Evolutionary conservation across 2,888 invertebrate genomes (phyloP).

Genomic region (Ectemnius lituratus): DNA sequence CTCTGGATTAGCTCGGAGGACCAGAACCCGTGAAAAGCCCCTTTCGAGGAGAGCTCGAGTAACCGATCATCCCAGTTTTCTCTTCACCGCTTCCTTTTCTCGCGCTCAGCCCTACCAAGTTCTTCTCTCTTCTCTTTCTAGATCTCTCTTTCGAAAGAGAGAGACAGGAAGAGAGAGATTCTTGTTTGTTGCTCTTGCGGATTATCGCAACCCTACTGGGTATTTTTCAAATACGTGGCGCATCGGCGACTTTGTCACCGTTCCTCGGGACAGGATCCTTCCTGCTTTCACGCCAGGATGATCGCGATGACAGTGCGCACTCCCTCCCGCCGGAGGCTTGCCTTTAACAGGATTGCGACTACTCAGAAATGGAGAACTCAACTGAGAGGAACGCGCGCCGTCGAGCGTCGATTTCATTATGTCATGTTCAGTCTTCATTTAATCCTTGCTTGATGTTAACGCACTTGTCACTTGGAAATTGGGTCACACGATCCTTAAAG

Average conservation of each 20-base stretch:
- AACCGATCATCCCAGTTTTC: slow-evolving; percentile 38
- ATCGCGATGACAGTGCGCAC: slow-evolving; percentile 31
- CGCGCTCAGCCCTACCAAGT: neutral
- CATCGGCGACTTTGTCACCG: slow-evolving; percentile 46
- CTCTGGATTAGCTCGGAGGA: slow-evolving; percentile 52
- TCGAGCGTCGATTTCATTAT: neutral
- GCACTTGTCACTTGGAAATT: no score
- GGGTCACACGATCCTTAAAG: no score
- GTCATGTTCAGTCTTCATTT: neutral
- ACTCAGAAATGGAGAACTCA: slow-evolving; percentile 1
- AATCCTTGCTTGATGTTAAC: no score
- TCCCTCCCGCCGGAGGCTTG: slow-evolving; percentile 7
- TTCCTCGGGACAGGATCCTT: slow-evolving; percentile 19
- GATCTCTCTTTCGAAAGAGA: no score
- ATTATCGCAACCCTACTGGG: slow-evolving; percentile 38
- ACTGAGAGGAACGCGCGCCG: neutral
- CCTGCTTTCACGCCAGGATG: slow-evolving; percentile 38
- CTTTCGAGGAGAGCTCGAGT: slow-evolving; percentile 41
- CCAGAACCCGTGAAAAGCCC: slow-evolving; percentile 55
- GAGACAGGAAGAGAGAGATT: slow-evolving; percentile 32
- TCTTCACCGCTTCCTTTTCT: slow-evolving; percentile 25
- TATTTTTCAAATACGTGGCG: slow-evolving; percentile 14
- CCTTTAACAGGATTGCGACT: slow-evolving; percentile 9
- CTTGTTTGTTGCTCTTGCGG: slow-evolving; percentile 53
- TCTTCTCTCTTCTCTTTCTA: no score